A percentile compares a stretch with the other conserved stretches of the same genome.
Evolutionary conservation across 2,797 vertebrate species (phyloP).

Genomic region (Kryptolebias ocellatus): DNA sequence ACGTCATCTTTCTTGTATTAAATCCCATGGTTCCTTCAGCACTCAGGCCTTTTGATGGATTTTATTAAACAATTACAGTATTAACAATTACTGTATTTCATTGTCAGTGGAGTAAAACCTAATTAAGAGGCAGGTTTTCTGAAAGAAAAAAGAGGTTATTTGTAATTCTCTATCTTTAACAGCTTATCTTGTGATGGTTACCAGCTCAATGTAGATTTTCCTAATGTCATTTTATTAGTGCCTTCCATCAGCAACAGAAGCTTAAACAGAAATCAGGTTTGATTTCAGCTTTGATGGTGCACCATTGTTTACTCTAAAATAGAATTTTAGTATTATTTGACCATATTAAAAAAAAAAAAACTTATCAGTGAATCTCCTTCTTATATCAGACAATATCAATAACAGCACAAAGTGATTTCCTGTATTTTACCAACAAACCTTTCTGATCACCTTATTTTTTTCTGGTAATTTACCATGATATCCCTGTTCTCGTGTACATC

Average conservation of each 20-base stretch:
- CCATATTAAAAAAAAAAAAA: conserved; percentile 24
- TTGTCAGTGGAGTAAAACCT: background rate
- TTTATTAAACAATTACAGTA: conserved; percentile 1
- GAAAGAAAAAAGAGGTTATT: background rate
- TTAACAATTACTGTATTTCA: background rate
- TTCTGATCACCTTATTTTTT: too few species aligned
- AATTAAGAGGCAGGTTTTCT: background rate
- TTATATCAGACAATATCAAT: conserved; percentile 5
- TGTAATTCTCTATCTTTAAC: conserved; percentile 11
- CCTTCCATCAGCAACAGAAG: conserved; percentile 58
- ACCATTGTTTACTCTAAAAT: conserved; percentile 57
- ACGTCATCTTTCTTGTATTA: too few species aligned
- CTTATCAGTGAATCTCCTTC: conserved; percentile 6
- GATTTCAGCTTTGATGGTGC: conserved; percentile 69
- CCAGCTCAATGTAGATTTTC: conserved; percentile 26
- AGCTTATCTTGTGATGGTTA: conserved; percentile 19
- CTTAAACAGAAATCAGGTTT: conserved; percentile 50
- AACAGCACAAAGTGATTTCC: background rate
- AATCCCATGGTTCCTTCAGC: background rate
- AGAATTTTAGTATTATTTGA: conserved; percentile 59
- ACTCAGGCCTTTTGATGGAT: background rate
- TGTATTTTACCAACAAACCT: background rate
- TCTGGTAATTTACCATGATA: too few species aligned
- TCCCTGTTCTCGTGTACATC: too few species aligned
- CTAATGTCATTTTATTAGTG: conserved; percentile 20